Conservation (phyloP, 2,113 vertebrate species). For the Erythrolamprus reginae region DNA sequence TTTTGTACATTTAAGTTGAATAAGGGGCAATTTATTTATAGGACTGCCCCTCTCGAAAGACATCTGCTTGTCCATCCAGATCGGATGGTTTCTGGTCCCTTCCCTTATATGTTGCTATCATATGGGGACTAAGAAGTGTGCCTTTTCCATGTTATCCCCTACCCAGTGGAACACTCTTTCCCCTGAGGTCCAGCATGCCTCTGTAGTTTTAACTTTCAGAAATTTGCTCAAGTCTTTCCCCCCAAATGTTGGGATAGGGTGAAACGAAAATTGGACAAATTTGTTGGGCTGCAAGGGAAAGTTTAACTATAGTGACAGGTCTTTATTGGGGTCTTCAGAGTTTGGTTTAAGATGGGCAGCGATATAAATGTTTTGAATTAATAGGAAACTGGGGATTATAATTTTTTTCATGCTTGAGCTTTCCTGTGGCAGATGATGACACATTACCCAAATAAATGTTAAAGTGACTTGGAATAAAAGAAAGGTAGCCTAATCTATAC, state of each 20-base stretch:
- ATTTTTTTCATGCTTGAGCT: not conserved
- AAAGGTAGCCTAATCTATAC: not conserved
- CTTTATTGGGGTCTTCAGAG: not conserved
- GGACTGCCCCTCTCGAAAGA: not conserved
- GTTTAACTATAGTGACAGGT: not conserved
- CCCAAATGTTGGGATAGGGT: not conserved
- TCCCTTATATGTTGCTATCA: not conserved
- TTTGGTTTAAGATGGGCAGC: not conserved
- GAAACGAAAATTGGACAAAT: not conserved
- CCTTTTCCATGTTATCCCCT: not conserved
- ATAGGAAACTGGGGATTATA: not conserved
- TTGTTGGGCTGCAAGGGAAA: not conserved
- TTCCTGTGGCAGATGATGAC: not conserved
- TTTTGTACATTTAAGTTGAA: not conserved
- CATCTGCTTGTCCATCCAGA: not conserved
- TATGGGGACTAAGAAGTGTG: not conserved
- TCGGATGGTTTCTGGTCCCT: not conserved
- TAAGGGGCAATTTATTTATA: not conserved
- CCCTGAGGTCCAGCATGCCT: not conserved
- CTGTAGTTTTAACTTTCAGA: not conserved
- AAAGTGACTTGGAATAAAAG: not conserved
- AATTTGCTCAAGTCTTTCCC: not conserved
- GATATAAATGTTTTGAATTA: not conserved
- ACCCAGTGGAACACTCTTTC: not conserved
- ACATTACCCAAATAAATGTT: not conserved